Percentiles rank a stretch among this genome's conserved stretches.
Conservation (phyloP, 2,113 vertebrate genomes). For the Chlorodrepanis virens region DNA sequence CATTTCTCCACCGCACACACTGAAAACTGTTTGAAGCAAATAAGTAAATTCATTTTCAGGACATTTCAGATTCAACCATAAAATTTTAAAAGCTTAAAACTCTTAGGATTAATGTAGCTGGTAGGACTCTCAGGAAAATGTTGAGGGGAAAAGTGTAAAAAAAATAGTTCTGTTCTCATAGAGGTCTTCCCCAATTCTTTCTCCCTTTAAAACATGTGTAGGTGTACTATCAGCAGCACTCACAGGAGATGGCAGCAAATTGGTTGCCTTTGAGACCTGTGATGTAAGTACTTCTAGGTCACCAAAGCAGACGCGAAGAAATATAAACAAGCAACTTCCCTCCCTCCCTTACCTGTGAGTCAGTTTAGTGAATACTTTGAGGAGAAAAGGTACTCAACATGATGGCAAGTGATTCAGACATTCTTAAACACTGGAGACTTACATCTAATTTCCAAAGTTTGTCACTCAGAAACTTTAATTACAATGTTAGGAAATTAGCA, state of each 20-base stretch:
- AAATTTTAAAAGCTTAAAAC: neutral
- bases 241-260: neutral
- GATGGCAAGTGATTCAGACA: slow-evolving; percentile 55
- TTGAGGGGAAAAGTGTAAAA: rapidly evolving
- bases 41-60: neutral
- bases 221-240: neutral
- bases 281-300: neutral
- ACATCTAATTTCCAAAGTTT: slow-evolving; percentile 62
- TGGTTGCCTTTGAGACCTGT: neutral
- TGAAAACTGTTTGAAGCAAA: neutral
- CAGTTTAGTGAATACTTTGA: slow-evolving; percentile 27
- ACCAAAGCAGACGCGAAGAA: neutral
- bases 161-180: neutral
- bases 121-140: neutral
- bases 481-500: slow-evolving; percentile 63
- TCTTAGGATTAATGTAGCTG: neutral
- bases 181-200: neutral
- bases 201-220: neutral
- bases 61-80: neutral
- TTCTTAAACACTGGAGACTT: slow-evolving; percentile 58
- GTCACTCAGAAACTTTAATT: slow-evolving; percentile 67
- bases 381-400: slow-evolving; percentile 43
- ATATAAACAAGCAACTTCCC: neutral
- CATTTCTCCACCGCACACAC: rapidly evolving
- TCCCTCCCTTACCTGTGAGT: neutral